phyloP scores from a whole-genome alignment of 2,113 vertebrate species.

The Opisthocomus hoazin region DNA sequence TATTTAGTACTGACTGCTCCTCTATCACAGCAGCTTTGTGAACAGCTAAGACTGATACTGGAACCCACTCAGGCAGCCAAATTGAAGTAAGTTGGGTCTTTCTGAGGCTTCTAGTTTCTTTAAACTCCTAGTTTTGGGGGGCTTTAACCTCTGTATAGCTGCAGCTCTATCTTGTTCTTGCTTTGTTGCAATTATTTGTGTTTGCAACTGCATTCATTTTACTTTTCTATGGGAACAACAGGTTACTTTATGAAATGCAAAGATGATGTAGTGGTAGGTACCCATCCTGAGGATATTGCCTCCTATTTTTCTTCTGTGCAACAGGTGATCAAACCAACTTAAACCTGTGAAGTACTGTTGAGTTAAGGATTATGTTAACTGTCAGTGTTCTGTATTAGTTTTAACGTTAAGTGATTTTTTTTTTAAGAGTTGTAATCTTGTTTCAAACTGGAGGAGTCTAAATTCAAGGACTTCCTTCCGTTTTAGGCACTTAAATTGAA shows the following conservation, averaged over 20 bases:
- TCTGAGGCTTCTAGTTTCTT: background rate
- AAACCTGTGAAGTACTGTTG: background rate
- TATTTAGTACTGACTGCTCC: constrained; percentile 87
- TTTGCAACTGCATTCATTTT: background rate
- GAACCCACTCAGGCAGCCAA: constrained; percentile 95
- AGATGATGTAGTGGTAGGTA: background rate
- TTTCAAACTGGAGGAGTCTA: background rate
- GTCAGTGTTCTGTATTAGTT: background rate
- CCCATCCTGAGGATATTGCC: background rate
- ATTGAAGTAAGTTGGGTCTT: constrained; percentile 77
- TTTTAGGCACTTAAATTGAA: background rate
- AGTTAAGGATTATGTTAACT: background rate
- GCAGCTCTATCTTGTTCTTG: background rate
- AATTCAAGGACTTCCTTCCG: background rate
- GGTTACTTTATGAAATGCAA: background rate
- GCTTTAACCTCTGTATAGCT: background rate
- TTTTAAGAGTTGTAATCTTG: background rate
- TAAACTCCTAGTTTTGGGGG: background rate
- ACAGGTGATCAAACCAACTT: background rate
- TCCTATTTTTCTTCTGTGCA: background rate
- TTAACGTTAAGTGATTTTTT: background rate
- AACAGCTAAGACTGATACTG: constrained; percentile 92
- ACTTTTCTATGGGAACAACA: background rate
- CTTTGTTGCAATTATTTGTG: background rate
- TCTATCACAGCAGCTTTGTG: constrained; percentile 95